phyloP scores from a whole-genome alignment of 2,113 vertebrate genomes.

The Perccottus glenii region DNA sequence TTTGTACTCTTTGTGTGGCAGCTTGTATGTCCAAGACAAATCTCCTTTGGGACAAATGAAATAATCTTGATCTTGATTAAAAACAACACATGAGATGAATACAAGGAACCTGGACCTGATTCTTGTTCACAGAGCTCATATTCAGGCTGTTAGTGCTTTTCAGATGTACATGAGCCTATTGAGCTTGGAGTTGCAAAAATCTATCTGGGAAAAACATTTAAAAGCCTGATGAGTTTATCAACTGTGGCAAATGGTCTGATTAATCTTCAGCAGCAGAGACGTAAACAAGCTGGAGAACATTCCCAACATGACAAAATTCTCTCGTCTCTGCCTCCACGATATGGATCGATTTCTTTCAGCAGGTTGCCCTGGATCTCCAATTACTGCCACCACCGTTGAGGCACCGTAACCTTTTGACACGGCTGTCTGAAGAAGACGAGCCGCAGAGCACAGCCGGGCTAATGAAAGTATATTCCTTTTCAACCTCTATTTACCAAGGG shows the following conservation, averaged over 20 bases:
- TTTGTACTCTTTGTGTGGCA: no score
- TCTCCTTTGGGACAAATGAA: no score
- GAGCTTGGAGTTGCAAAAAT: slow-evolving; percentile 15
- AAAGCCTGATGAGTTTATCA: slow-evolving; percentile 41
- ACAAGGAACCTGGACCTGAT: no score
- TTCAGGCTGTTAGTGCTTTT: no score
- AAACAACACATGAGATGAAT: no score
- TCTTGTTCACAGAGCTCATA: no score
- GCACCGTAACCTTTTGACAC: slow-evolving; percentile 45
- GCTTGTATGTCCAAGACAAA: no score
- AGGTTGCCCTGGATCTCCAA: slow-evolving; percentile 55
- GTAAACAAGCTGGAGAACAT: slow-evolving; percentile 16
- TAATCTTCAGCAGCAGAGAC: slow-evolving; percentile 24
- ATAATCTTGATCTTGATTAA: no score
- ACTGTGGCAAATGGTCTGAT: slow-evolving; percentile 42
- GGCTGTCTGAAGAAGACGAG: slow-evolving; percentile 55
- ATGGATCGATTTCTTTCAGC: slow-evolving; percentile 45
- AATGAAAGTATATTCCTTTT: slow-evolving; percentile 60
- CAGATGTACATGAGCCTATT: slow-evolving; percentile 11
- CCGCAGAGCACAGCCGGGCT: slow-evolving; percentile 29
- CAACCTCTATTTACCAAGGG: slow-evolving; percentile 63
- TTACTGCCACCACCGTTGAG: slow-evolving; percentile 45
- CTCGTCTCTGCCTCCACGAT: slow-evolving; percentile 22
- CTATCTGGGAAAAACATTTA: slow-evolving; percentile 19
- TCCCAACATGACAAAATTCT: slow-evolving; percentile 30